Evolutionary conservation across 2,888 invertebrate species (phyloP).

Genomic region (Romanomermis culicivorax): DNA sequence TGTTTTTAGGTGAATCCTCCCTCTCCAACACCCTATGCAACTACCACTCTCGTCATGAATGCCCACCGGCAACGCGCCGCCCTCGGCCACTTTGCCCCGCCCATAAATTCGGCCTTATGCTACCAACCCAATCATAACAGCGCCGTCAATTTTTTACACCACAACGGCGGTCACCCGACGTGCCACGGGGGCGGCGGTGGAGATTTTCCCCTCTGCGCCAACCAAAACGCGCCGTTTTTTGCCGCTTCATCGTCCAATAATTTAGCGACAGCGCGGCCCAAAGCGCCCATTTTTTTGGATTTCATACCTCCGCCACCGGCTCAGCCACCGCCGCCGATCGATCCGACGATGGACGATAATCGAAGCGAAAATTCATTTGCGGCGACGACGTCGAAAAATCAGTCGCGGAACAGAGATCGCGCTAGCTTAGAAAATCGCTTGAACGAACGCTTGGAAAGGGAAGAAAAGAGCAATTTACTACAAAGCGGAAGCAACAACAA

Average conservation of each 20-base stretch:
- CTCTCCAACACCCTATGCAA: slow-evolving; percentile 26
- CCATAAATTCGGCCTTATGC: not conserved
- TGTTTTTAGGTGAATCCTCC: not conserved
- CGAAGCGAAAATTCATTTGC: no score
- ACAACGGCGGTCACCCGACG: not conserved
- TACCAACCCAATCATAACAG: not conserved
- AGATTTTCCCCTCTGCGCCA: not conserved
- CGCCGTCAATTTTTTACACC: not conserved
- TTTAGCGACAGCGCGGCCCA: not conserved
- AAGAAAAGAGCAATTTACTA: no score
- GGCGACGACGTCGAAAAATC: no score
- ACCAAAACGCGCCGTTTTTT: not conserved
- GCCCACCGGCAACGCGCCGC: slow-evolving; percentile 16
- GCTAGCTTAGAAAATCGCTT: no score
- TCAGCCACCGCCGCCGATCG: slow-evolving; percentile 5
- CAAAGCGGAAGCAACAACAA: no score
- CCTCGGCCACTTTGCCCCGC: not conserved
- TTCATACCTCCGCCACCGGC: slow-evolving; percentile 9
- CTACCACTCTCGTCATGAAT: slow-evolving; percentile 24
- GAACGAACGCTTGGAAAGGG: no score
- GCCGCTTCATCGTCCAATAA: slow-evolving; percentile 1
- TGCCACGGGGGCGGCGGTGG: not conserved
- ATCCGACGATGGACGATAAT: not conserved
- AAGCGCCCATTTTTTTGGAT: slow-evolving; percentile 4
- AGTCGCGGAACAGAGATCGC: no score